Conservation (phyloP, 2,888 invertebrate species). For the Neoascia interrupta region DNA sequence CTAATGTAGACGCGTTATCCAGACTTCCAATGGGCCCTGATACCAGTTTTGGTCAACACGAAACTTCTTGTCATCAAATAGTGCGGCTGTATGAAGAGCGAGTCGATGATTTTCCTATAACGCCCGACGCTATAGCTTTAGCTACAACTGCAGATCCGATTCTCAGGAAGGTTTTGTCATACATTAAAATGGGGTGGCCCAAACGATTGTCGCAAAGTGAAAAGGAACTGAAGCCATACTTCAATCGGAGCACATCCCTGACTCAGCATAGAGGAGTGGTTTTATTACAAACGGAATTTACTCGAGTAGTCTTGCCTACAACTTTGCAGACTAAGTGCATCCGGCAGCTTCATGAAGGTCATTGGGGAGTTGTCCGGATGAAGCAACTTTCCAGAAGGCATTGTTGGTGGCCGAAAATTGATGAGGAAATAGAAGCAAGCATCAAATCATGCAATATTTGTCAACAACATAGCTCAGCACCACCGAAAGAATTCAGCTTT, state of each 20-base stretch:
- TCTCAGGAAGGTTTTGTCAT: constrained; percentile 1
- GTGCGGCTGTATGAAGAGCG: not conserved
- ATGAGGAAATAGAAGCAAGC: not conserved
- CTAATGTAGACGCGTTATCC: constrained; percentile 54
- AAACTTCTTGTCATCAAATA: constrained; percentile 28
- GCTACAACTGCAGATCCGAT: constrained; percentile 10
- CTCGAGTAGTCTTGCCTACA: constrained; percentile 35
- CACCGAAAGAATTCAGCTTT: constrained; percentile 12
- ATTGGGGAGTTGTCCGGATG: constrained; percentile 21
- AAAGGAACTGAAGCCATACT: constrained; percentile 20
- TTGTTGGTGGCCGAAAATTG: not conserved
- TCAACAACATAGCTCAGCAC: constrained; percentile 3
- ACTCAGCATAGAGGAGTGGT: constrained; percentile 32
- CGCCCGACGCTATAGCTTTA: constrained; percentile 13
- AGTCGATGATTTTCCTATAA: constrained; percentile 34
- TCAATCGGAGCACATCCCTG: constrained; percentile 31
- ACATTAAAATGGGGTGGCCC: constrained; percentile 44
- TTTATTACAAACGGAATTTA: constrained; percentile 45
- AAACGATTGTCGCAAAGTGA: not conserved
- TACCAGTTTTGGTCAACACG: constrained; percentile 40
- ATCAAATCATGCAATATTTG: not conserved
- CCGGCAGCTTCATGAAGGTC: constrained; percentile 15
- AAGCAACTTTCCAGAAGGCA: constrained; percentile 15
- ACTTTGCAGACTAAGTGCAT: constrained; percentile 7
- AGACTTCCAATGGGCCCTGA: constrained; percentile 61